Conservation (phyloP, 2,113 vertebrate species). For the Anhinga rufa region DNA sequence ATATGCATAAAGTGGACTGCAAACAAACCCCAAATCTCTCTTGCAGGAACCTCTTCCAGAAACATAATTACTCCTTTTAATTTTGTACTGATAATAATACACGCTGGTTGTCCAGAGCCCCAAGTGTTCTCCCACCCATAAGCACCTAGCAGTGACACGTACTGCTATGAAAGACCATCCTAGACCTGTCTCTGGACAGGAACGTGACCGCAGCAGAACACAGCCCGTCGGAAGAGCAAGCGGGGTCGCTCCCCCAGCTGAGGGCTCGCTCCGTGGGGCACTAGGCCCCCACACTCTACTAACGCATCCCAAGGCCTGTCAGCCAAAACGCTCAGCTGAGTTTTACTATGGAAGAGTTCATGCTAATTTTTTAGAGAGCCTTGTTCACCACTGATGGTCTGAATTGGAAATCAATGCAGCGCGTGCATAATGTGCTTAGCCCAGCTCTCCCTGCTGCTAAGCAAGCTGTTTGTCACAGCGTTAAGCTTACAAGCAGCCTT, state of each 20-base stretch:
- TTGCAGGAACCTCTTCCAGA: neutral
- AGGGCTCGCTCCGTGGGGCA: neutral
- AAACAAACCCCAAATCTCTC: neutral
- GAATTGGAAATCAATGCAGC: neutral
- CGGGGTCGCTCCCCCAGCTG: neutral
- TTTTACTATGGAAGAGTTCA: neutral
- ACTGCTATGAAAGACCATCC: neutral
- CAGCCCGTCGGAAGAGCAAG: neutral
- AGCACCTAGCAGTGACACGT: neutral
- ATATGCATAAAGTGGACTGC: neutral
- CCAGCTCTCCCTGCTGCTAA: neutral
- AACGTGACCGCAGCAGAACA: too few species aligned
- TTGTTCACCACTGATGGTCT: neutral
- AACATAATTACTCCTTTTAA: neutral
- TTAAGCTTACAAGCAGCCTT: neutral
- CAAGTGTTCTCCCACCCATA: neutral
- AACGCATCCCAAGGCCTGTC: neutral
- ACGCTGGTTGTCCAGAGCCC: neutral
- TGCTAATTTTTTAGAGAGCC: rapidly evolving
- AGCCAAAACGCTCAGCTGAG: neutral
- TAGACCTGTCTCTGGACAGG: neutral
- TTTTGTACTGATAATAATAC: neutral
- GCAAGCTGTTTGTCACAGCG: neutral
- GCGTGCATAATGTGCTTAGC: neutral
- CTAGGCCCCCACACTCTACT: too few species aligned